phyloP scores from a whole-genome alignment of 1,140 invertebrate species.

The Metopolophium dirhodum region DNA sequence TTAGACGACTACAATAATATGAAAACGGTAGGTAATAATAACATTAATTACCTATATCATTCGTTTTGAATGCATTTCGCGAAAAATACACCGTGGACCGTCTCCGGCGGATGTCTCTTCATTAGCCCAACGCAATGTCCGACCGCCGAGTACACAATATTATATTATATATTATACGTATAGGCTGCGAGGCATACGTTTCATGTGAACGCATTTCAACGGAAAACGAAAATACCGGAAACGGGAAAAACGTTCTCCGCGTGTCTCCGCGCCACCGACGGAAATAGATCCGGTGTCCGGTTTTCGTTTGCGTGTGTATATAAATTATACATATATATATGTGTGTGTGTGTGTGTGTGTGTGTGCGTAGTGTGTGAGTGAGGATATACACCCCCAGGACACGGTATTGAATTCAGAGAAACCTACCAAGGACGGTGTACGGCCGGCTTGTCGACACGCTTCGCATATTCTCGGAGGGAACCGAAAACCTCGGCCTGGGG shows the following conservation, averaged over 20 bases:
- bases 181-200: not conserved
- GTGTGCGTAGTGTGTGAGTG: not conserved
- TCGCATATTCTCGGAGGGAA: not conserved
- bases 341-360: not conserved
- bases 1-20: not conserved
- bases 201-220: not conserved
- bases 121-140: not conserved
- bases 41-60: not conserved
- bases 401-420: not conserved
- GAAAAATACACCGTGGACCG: not conserved
- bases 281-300: slow-evolving; percentile 51
- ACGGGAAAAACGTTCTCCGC: slow-evolving; percentile 35
- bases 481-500: not conserved
- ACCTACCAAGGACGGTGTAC: not conserved
- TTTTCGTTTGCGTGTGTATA: slow-evolving; percentile 13
- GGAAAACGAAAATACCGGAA: slow-evolving; percentile 25
- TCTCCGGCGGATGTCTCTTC: not conserved
- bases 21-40: not conserved
- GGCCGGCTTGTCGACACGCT: not conserved
- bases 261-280: slow-evolving; percentile 8
- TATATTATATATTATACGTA: no score
- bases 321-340: not conserved
- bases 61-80: not conserved
- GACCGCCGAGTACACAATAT: not conserved
- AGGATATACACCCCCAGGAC: not conserved